phyloP scores from a whole-genome alignment of 2,797 vertebrate species.

The Morelia viridis region DNA sequence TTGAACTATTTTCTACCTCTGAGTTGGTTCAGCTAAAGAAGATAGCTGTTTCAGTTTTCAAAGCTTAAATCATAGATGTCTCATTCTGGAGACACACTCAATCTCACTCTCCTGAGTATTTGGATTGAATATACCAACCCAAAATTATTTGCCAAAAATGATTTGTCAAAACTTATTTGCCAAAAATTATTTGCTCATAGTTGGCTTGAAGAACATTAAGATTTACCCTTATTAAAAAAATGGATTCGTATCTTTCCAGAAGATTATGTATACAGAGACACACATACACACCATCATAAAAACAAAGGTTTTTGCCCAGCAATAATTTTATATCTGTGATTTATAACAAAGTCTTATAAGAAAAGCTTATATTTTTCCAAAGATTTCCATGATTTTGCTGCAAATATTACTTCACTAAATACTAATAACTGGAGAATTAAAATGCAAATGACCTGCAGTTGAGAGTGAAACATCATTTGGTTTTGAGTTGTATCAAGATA shows the following conservation, averaged over 20 bases:
- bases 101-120: conserved; percentile 55
- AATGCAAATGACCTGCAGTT: not conserved
- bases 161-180: conserved; percentile 12
- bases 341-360: conserved; percentile 1
- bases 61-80: conserved; percentile 71
- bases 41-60: conserved; percentile 65
- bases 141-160: conserved; percentile 45
- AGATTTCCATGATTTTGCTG: not conserved
- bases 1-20: conserved; percentile 63
- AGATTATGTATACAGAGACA: not conserved
- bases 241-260: conserved; percentile 21
- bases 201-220: conserved; percentile 25
- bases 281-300: not conserved
- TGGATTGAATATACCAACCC: conserved; percentile 33
- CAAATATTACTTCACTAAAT: conserved; percentile 13
- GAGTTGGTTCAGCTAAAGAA: conserved; percentile 55
- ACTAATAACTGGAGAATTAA: not conserved
- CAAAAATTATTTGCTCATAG: conserved; percentile 43
- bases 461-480: not conserved
- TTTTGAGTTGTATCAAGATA: not conserved
- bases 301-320: not conserved
- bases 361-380: not conserved
- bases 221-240: conserved; percentile 23
- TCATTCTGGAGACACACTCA: conserved; percentile 67
- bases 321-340: not conserved